Base-by-base conservation (phyloP, 2,113 vertebrate genomes). In the Hyla sarda region DNA sequence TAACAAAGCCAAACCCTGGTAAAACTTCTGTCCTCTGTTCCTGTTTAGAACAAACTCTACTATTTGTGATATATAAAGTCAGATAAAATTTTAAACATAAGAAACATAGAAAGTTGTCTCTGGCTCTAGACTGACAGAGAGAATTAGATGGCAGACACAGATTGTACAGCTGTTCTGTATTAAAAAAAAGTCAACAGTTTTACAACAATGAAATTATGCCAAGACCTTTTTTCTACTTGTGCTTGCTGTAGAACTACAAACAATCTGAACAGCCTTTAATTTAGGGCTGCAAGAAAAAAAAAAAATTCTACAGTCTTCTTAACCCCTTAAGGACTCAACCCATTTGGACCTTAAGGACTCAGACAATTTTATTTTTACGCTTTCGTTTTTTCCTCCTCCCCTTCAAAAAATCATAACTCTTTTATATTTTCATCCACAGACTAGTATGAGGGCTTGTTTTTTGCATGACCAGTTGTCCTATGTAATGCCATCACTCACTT, bases 101-200 rank as follows among this genome's bases (percentile, higher is more conserved):
- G 37, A 45, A 69, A 69, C 65, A 19, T 69, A 67, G 69, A 72
- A 72, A 72, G 69, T 14, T 14, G 3, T 67, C 13, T 37, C 19
- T 41, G 34, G 32, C 69, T 72, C 19, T 72, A 73, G 21, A 48
- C 5, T 6, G n/a, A 25, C 11, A 23, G 72, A 25, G 6, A 47
- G 11, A 25, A 11, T 5, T 12, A 14, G 21, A 48, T 74, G 72
- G 72, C 23, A 74, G 37, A 48, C 41, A 48, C 41, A 13, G 72
- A 74, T 37, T 47, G 11, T 73, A 41, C 72, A 74, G 72, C 72
- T 74, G 72, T 74, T 74, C 37, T 74, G 41, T 47, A 28, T 47
- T 69, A 10, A 16, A 34, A 74, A 47, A 47, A 74, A 74, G 23
- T 7, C 41, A 74, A 73, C 34, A 73, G 4, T 37, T 65, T 30